A percentile compares a stretch with the other conserved stretches of the same genome.
Conservation (phyloP, 2,113 vertebrate species). For the Aleadryas rufinucha region DNA sequence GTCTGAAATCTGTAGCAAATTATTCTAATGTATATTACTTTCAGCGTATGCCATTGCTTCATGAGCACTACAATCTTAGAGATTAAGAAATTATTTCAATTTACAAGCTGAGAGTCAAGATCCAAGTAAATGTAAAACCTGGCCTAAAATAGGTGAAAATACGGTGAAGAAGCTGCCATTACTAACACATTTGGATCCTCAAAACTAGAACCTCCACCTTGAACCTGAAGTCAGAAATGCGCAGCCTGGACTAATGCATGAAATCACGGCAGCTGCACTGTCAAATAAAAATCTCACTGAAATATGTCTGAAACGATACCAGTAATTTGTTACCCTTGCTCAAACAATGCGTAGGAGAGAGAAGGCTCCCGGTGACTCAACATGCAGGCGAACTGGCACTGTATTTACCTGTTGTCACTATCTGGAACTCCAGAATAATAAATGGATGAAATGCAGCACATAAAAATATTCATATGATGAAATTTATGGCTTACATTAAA, state of each 20-base stretch:
- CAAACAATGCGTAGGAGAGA: slow-evolving; percentile 32
- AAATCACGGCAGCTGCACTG: background rate
- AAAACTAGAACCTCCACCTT: background rate
- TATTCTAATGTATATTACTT: background rate
- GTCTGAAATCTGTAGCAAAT: background rate
- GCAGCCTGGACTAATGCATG: background rate
- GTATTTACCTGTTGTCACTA: slow-evolving; percentile 30
- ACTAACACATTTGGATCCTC: background rate
- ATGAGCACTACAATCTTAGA: background rate
- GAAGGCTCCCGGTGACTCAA: background rate
- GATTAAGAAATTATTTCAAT: background rate
- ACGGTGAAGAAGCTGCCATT: background rate
- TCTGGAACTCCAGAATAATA: slow-evolving; percentile 39
- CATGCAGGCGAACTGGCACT: background rate
- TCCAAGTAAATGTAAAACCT: background rate
- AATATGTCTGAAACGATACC: background rate
- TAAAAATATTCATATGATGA: slow-evolving; percentile 64
- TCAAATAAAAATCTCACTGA: slow-evolving; percentile 2
- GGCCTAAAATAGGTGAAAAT: background rate
- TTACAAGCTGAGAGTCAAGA: background rate
- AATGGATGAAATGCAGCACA: slow-evolving; percentile 55
- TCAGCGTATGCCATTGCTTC: background rate
- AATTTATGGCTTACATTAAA: slow-evolving; percentile 64
- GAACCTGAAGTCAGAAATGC: background rate
- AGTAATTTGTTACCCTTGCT: slow-evolving; percentile 25